phyloP scores from a whole-genome alignment of 2,113 vertebrate species.

The Semnornis frantzii region DNA sequence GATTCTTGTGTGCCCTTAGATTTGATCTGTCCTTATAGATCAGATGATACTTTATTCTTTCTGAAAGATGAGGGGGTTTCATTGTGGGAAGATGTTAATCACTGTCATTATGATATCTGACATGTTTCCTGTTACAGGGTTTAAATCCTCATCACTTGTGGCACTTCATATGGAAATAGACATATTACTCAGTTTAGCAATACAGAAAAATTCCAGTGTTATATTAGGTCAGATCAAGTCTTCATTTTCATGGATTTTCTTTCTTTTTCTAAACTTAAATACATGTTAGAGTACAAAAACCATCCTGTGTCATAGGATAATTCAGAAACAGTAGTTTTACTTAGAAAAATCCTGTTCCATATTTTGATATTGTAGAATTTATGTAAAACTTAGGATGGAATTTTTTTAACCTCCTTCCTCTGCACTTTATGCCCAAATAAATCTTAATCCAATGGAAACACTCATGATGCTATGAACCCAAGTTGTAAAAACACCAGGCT shows the following conservation, averaged over 20 bases:
- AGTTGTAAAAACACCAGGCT: background rate
- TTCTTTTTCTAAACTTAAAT: background rate
- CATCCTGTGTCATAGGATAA: background rate
- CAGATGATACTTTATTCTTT: background rate
- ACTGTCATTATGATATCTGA: background rate
- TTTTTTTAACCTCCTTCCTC: background rate
- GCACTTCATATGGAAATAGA: background rate
- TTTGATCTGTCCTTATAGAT: background rate
- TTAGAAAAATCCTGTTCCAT: background rate
- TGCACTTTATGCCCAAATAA: background rate
- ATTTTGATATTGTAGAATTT: background rate
- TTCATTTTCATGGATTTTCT: background rate
- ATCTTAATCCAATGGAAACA: background rate
- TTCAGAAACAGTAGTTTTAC: background rate
- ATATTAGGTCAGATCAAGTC: background rate
- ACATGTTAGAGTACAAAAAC: background rate
- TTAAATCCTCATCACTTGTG: background rate
- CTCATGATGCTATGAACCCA: background rate
- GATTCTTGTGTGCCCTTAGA: background rate
- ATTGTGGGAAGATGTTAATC: background rate
- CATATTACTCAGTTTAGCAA: background rate
- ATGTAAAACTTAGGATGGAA: background rate
- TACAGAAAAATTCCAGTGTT: background rate
- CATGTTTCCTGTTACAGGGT: background rate
- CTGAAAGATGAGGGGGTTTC: background rate